Conservation (phyloP, 2,888 invertebrate genomes). For the Sinopyrophorus schimmeli region DNA sequence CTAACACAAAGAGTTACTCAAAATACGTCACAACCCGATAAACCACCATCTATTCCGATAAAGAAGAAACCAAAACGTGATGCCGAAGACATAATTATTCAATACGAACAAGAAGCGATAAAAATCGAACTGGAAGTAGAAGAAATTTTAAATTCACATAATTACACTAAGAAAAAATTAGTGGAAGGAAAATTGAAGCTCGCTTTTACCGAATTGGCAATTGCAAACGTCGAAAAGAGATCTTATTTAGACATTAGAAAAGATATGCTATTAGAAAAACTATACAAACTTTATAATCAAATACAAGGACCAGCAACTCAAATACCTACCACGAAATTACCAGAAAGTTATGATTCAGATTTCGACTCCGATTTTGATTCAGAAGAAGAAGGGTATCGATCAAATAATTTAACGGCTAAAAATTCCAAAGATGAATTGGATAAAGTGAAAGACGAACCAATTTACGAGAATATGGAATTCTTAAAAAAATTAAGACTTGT, state of each 20-base stretch:
- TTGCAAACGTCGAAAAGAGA: background rate
- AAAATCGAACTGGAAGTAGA: constrained; percentile 1
- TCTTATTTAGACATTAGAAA: background rate
- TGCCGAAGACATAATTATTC: background rate
- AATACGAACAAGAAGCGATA: background rate
- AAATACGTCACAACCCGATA: background rate
- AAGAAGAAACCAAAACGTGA: background rate
- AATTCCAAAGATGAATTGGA: too few relatives aligned
- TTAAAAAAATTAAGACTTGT: too few relatives aligned
- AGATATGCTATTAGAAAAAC: background rate
- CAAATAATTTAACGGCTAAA: too few relatives aligned
- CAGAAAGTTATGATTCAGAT: background rate
- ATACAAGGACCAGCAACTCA: too few relatives aligned
- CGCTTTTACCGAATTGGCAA: background rate
- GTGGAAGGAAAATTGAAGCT: constrained; percentile 4
- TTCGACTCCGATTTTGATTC: constrained; percentile 5
- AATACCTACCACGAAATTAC: background rate
- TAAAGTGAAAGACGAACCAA: too few relatives aligned
- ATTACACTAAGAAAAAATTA: background rate
- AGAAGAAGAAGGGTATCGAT: too few relatives aligned
- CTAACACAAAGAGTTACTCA: constrained; percentile 1
- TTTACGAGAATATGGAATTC: too few relatives aligned
- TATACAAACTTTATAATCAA: background rate
- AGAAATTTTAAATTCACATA: background rate
- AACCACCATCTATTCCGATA: background rate